These are phyloP conservation scores for Arnoldichthys spilopterus DNA, from an alignment of 2,797 vertebrate genomes.

Conservation along the genomic window DNA sequence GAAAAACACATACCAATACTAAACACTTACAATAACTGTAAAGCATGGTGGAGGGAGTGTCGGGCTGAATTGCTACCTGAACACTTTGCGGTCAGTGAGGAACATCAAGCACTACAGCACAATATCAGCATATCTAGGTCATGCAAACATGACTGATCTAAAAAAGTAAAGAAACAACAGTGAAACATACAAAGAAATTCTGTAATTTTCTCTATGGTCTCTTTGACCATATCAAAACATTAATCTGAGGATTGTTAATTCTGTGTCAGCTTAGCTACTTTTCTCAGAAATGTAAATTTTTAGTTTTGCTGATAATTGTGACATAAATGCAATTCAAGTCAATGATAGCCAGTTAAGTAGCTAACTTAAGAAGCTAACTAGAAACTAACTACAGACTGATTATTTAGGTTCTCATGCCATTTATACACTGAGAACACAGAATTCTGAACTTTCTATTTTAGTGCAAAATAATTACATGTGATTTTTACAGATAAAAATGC, in stretches of 20 bases:
- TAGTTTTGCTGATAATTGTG: background rate
- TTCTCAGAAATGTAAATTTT: too few species aligned
- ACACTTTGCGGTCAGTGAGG: background rate
- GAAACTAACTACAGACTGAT: background rate
- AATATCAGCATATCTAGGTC: too few species aligned
- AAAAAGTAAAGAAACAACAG: too few species aligned
- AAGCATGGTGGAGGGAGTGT: background rate
- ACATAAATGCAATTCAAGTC: background rate
- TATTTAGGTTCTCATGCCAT: too few species aligned
- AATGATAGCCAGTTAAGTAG: background rate
- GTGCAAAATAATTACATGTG: background rate
- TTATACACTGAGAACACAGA: background rate
- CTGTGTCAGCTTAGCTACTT: too few species aligned
- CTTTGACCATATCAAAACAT: background rate
- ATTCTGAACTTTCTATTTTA: background rate
- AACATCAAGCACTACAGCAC: background rate
- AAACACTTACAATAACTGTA: background rate
- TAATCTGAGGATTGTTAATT: background rate
- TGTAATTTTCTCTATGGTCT: too few species aligned
- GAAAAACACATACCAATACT: background rate
- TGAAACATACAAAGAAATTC: too few species aligned
- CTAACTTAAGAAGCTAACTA: background rate
- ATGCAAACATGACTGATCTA: too few species aligned
- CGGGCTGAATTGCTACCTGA: background rate
- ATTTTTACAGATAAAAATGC: background rate